Evolutionary conservation across 2,113 vertebrate genomes (phyloP).

Genomic region (Apodemus speciosus): DNA sequence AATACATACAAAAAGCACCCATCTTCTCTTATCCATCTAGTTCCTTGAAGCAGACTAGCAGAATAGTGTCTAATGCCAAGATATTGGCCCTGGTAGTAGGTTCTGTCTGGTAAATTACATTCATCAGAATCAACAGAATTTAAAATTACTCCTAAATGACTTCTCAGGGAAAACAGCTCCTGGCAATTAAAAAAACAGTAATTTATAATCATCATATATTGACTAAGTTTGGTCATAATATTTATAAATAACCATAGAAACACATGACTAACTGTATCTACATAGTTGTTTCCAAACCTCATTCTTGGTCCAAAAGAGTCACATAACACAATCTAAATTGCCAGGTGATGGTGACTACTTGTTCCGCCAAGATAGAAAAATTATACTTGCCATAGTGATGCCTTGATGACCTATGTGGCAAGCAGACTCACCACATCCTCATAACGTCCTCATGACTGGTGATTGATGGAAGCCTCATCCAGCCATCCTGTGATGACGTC

Average conservation of each 20-base stretch:
- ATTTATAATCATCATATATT: constrained; percentile 80
- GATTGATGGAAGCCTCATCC: constrained; percentile 72
- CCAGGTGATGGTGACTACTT: constrained; percentile 73
- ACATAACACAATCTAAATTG: constrained; percentile 66
- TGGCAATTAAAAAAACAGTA: constrained; percentile 74
- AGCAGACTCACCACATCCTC: constrained; percentile 45
- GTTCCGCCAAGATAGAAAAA: constrained; percentile 63
- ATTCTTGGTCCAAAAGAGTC: constrained; percentile 71
- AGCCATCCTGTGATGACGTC: constrained; percentile 48
- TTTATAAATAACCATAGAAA: constrained; percentile 84
- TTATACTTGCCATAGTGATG: constrained; percentile 46
- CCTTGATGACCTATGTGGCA: constrained; percentile 42
- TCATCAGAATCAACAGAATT: constrained; percentile 71
- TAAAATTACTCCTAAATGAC: constrained; percentile 66
- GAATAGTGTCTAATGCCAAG: constrained; percentile 42
- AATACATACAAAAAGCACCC: constrained; percentile 1
- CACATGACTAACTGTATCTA: constrained; percentile 74
- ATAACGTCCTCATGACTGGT: constrained; percentile 31
- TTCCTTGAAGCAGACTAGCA: constrained; percentile 44
- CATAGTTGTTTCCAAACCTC: constrained; percentile 75
- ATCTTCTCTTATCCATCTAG: constrained; percentile 68
- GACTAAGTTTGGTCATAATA: constrained; percentile 79
- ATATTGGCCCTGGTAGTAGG: constrained; percentile 49
- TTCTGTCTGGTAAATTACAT: constrained; percentile 72
- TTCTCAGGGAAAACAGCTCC: constrained; percentile 80